phyloP scores from a whole-genome alignment of 2,888 invertebrate genomes.

The Chromoteleia sp. region DNA sequence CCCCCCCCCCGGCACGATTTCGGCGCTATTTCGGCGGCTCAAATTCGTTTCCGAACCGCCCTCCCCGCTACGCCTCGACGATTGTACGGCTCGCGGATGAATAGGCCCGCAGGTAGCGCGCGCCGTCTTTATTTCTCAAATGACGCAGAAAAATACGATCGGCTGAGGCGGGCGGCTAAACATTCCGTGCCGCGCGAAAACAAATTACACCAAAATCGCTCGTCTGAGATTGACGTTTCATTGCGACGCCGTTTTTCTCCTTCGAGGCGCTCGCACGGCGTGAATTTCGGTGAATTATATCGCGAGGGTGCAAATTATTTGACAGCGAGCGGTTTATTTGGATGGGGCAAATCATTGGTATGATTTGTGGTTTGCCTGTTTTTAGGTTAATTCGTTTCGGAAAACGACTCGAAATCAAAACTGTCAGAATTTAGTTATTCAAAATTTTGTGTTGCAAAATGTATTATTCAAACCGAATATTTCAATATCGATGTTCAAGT shows the following conservation, averaged over 20 bases:
- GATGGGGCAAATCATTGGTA: conserved; percentile 1
- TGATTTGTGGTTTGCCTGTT: conserved; percentile 2
- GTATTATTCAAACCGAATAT: too few species aligned
- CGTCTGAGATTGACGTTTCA: conserved; percentile 81
- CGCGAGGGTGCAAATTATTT: conserved; percentile 46
- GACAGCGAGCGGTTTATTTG: conserved; percentile 38
- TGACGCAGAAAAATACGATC: conserved; percentile 64
- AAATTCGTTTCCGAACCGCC: not conserved
- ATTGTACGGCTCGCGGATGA: conserved; percentile 22
- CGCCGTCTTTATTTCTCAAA: conserved; percentile 56
- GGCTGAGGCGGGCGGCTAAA: conserved; percentile 47
- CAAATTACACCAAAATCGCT: conserved; percentile 72
- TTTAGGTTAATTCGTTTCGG: not conserved
- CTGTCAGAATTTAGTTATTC: too few species aligned
- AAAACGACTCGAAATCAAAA: too few species aligned
- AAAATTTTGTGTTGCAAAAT: too few species aligned
- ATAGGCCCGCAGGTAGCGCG: conserved; percentile 57
- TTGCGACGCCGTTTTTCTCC: conserved; percentile 72
- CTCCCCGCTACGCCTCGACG: not conserved
- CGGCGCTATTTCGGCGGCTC: conserved; percentile 9
- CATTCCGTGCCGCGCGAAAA: conserved; percentile 62
- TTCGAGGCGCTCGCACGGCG: conserved; percentile 10
- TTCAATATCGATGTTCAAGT: too few species aligned
- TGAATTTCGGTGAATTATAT: conserved; percentile 12
- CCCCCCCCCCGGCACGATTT: conserved; percentile 49